Percentiles rank a stretch among this genome's conserved stretches.
phyloP scores from a whole-genome alignment of 2,113 vertebrate genomes.

The Macrotis lagotis region DNA sequence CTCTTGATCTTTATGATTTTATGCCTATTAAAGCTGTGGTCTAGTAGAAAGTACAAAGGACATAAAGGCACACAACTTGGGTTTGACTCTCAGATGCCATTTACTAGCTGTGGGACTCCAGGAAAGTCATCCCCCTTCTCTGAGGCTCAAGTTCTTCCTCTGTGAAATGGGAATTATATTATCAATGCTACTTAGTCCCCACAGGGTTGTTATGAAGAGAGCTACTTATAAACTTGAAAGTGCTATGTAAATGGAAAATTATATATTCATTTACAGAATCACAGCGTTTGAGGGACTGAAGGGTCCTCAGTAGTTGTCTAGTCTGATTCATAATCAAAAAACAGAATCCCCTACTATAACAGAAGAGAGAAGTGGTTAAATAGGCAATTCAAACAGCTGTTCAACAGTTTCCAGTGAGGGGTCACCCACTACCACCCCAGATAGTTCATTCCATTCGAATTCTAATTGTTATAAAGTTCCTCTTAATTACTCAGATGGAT shows the following conservation, averaged over 20 bases:
- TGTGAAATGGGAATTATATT: not conserved
- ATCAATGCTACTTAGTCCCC: not conserved
- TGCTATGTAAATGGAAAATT: not conserved
- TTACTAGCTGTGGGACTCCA: not conserved
- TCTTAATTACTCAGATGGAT: not conserved
- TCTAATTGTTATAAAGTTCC: not conserved
- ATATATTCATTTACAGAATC: not conserved
- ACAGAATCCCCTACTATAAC: not conserved
- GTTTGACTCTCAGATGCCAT: not conserved
- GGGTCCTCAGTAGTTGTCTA: not conserved
- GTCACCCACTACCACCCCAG: not conserved
- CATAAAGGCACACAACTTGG: not conserved
- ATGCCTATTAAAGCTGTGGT: not conserved
- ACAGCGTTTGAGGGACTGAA: not conserved
- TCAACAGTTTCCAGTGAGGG: not conserved
- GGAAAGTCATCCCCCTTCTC: not conserved
- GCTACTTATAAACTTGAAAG: not conserved
- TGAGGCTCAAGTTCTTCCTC: not conserved
- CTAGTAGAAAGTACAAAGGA: not conserved
- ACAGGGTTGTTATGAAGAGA: not conserved
- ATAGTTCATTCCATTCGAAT: not conserved
- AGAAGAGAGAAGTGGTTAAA: not conserved
- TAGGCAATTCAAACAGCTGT: not conserved
- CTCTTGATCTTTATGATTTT: not conserved
- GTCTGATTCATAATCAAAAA: not conserved